A percentile compares a stretch with the other conserved stretches of the same genome.
Conservation (phyloP, 2,888 invertebrate genomes). For the Brachynemurus nebulosus region DNA sequence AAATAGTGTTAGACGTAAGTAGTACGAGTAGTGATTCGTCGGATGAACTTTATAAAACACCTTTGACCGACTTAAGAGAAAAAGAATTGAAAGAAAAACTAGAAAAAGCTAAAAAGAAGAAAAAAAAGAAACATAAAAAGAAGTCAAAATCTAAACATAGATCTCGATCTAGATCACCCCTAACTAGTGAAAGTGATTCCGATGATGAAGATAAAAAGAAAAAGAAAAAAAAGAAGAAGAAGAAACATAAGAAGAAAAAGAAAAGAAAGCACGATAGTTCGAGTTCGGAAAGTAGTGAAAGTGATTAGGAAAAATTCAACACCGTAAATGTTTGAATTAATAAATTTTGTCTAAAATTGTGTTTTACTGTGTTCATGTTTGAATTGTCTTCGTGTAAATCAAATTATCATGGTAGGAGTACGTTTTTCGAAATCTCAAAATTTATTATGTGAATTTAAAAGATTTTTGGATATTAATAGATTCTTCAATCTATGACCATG, state of each 20-base stretch:
- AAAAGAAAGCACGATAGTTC: conserved; percentile 19
- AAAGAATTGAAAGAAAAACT: conserved; percentile 60
- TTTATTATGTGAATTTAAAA: too few species aligned
- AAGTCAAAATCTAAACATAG: conserved; percentile 22
- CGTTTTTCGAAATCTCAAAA: too few species aligned
- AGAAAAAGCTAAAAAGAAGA: conserved; percentile 44
- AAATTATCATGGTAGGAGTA: too few species aligned
- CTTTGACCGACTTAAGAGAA: conserved; percentile 64
- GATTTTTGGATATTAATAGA: too few species aligned
- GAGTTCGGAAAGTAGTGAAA: not conserved
- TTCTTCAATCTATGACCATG: too few species aligned
- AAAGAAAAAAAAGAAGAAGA: conserved; percentile 19
- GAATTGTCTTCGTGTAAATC: too few species aligned
- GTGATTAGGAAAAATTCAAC: too few species aligned
- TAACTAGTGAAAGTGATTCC: conserved; percentile 22
- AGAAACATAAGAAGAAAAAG: conserved; percentile 20
- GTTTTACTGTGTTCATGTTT: too few species aligned
- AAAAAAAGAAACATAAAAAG: conserved; percentile 37
- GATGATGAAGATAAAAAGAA: conserved; percentile 23
- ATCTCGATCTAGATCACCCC: conserved; percentile 16
- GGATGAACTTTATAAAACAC: conserved; percentile 68
- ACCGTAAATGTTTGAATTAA: too few species aligned
- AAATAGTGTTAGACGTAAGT: conserved; percentile 82
- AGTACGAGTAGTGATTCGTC: conserved; percentile 90
- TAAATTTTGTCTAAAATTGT: too few species aligned